Evolutionary conservation across 2,797 vertebrate species (phyloP).

Genomic region (Tympanoctomys barrerae): DNA sequence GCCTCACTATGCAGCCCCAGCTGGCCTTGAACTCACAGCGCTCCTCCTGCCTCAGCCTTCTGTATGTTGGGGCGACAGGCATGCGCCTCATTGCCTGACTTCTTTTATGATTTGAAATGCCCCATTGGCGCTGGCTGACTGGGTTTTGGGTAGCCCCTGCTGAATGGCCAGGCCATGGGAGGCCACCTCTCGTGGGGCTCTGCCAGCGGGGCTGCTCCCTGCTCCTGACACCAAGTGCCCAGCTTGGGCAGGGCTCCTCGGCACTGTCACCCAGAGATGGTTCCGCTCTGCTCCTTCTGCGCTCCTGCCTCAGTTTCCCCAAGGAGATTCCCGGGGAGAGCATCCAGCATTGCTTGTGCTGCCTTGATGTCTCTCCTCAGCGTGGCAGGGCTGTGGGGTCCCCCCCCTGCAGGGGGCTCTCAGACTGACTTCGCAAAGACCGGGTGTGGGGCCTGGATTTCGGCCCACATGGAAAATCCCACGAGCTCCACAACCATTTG

Average conservation of each 20-base stretch:
- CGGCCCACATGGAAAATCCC: neutral
- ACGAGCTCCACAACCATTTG: neutral
- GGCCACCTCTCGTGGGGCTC: no score
- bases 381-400: neutral
- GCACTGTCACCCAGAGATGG: fast-evolving
- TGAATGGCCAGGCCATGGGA: no score
- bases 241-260: neutral
- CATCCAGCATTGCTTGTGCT: neutral
- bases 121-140: neutral
- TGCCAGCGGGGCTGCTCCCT: no score
- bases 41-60: neutral
- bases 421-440: neutral
- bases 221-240: fast-evolving
- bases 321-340: neutral
- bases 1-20: neutral
- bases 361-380: neutral
- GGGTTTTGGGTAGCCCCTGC: neutral
- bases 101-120: neutral
- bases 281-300: neutral
- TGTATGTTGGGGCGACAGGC: neutral
- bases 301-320: neutral
- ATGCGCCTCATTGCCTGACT: neutral
- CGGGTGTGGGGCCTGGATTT: neutral
- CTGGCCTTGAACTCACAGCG: neutral
- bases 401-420: neutral